Percentiles rank a stretch among this genome's conserved stretches.
Evolutionary conservation across 30 jellyfish, hydroid and myxozoan species (phyloP).

Genomic region (Chrysaora quinquecirrha): DNA sequence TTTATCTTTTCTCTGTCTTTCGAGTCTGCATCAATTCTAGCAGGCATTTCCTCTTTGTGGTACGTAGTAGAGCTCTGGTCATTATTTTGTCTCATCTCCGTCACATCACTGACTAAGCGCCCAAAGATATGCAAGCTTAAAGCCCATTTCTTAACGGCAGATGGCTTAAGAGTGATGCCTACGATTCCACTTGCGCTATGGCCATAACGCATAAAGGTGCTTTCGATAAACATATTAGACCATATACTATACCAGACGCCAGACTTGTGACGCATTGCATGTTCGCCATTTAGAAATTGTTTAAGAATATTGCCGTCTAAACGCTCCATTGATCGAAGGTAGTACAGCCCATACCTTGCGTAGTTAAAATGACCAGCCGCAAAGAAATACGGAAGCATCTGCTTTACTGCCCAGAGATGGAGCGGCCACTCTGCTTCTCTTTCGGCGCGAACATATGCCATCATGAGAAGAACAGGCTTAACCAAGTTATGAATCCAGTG

Average conservation of each 20-base stretch:
- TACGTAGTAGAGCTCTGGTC: background rate
- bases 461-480: background rate
- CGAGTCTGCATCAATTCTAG: conserved; percentile 11
- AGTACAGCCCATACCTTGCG: background rate
- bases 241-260: conserved; percentile 1
- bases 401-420: background rate
- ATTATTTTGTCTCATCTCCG: background rate
- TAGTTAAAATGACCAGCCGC: background rate
- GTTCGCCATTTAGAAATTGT: conserved; percentile 9
- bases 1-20: conserved; percentile 28
- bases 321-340: background rate
- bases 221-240: conserved; percentile 1
- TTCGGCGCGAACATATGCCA: background rate
- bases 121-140: conserved; percentile 14
- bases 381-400: background rate
- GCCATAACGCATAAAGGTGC: conserved; percentile 40
- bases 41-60: background rate
- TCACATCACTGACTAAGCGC: background rate
- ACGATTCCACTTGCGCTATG: conserved; percentile 15
- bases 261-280: background rate
- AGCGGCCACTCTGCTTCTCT: conserved; percentile 8
- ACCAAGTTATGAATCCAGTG: background rate
- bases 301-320: no score
- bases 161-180: conserved; percentile 19
- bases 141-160: conserved; percentile 15